phyloP scores from a whole-genome alignment of 2,797 vertebrate species.

The Girardinus metallicus region DNA sequence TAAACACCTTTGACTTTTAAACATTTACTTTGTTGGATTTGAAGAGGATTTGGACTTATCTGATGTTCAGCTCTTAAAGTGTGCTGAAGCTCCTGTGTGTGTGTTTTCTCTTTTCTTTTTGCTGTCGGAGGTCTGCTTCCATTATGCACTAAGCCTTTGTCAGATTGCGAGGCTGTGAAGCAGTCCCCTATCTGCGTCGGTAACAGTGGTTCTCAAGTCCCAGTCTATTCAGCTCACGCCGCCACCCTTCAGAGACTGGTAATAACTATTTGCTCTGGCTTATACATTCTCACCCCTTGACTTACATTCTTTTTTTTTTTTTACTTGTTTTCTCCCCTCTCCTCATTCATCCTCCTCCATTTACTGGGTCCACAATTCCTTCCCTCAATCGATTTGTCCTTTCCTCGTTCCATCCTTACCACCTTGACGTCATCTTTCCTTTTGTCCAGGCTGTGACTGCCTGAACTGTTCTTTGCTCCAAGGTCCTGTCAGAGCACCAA shows the following conservation, averaged over 20 bases:
- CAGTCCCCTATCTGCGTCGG: slow-evolving; percentile 57
- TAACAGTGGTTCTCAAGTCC: slow-evolving; percentile 64
- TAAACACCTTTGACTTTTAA: slow-evolving; percentile 51
- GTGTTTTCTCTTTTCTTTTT: slow-evolving; percentile 19
- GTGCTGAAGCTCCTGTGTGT: slow-evolving; percentile 34
- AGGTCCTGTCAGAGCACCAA: slow-evolving; percentile 69
- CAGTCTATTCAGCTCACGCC: slow-evolving; percentile 78
- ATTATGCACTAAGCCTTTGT: slow-evolving; percentile 75
- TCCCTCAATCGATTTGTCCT: slow-evolving; percentile 9
- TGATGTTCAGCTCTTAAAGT: slow-evolving; percentile 48
- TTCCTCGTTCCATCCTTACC: slow-evolving; percentile 26
- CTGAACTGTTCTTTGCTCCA: slow-evolving; percentile 72
- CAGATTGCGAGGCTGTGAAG: slow-evolving; percentile 71
- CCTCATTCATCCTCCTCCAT: slow-evolving; percentile 41
- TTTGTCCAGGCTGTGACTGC: slow-evolving; percentile 68
- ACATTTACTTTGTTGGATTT: slow-evolving; percentile 50
- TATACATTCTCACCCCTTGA: slow-evolving; percentile 67
- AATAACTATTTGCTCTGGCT: slow-evolving; percentile 84
- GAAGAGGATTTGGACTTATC: slow-evolving; percentile 57
- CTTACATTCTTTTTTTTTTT: slow-evolving; percentile 25
- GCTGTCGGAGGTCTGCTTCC: slow-evolving; percentile 60
- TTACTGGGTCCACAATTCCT: slow-evolving; percentile 53
- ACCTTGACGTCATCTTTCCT: slow-evolving; percentile 51
- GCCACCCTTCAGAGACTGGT: slow-evolving; percentile 76
- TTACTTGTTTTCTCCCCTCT: slow-evolving; percentile 34